Base-by-base conservation (phyloP, 1,140 invertebrate genomes). In the Drosophila yakuba region DNA sequence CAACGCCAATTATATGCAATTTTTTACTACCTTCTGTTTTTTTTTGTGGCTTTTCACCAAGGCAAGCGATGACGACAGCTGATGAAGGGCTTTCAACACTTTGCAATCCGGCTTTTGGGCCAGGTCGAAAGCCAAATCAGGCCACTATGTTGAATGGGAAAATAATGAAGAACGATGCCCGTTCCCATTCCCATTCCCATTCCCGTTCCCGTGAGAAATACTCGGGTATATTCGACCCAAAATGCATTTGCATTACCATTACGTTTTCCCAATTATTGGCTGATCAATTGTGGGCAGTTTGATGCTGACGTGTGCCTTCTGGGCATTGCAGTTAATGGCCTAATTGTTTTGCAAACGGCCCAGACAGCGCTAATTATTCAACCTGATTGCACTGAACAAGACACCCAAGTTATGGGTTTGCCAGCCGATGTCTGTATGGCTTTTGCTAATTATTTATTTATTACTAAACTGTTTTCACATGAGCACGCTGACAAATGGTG, bases 1-100 rank as follows among this genome's bases (percentile, higher is more conserved):
- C 84, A 89, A 83, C 83, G 79, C 83, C 84, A 86, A 89, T 89
- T 89, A 89, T 76, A 51, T 47, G 45, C 41, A 32, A 59, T 55
- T 57, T 75, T 50, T 59, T 44, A 23, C 51, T 43, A 57, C 14
- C 38, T 39, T 48, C 43, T 12, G 20, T 36, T 36, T 36, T 45
- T 41, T 35, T 45, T 59, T 50, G 41, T 48, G 52, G 32, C 38
- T 55, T 44, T 45, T 48, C 61, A 61, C 77, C 63, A 74, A 78
- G 55, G 61, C 54, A 51, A 63, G 45, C 44, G 60, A 68, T 39
- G 67, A 57, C 58, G 63, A 57, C 79, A 69, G 55, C 72, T 88
- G 76, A 88, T 81, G 69, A 64, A 78, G 48, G 71, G 77, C 23
- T 67, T 64, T 76, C 69, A 75, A 86, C 78, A 81, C 74, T 72